Base-by-base conservation (phyloP, 92 coral and sea anemone species). In the Nematostella vectensis region DNA sequence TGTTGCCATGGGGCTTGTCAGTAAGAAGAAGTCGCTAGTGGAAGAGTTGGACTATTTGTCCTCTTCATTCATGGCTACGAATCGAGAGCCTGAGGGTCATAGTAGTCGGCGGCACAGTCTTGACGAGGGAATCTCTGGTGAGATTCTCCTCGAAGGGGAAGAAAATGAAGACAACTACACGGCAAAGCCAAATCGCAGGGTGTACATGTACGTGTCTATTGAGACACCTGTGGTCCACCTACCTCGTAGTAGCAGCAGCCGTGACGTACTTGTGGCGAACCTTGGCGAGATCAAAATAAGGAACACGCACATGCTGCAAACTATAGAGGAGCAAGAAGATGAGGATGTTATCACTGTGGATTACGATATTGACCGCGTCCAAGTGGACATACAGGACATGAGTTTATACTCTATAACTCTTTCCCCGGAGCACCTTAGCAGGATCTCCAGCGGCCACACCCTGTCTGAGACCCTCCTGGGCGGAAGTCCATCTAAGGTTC, bases 1-100 rank as follows among this genome's bases (percentile, higher is more conserved):
- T 74, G 95, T 93, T 30, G 99, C 99, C 28, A 78, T 93, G 81
- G 96, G 96, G 22, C 88, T 93, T 59, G 99, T 93, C 12, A 93
- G 96, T 58, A 93, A 93, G 75, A 83, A 79, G 51, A 79, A 83
- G 31, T 83, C 99, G 2, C 84, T 93, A 3, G 99, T 89, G 0
- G 96, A 87, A 37, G 96, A 88, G 9, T 63, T 93, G 11, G 96
- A 79, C 54, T 93, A 81, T 65, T 61, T 87, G 53, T 93, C 99
- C 1, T 82, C 99, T 0, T 87, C 96, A 24, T 93, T 93, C 62
- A 71, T 65, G 21, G 64, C 87, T 16, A 73, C 70, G 48, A 68
- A 68, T 6, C 68, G 59, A 47, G 79, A 78, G 11, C 67, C 63
- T 26, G 70, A 71, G 51, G 39, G 61, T 27, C 61, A 64, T 18